Evolutionary conservation across 1,140 invertebrate species (phyloP).

Genomic region (Rhizoglyphus robini): DNA sequence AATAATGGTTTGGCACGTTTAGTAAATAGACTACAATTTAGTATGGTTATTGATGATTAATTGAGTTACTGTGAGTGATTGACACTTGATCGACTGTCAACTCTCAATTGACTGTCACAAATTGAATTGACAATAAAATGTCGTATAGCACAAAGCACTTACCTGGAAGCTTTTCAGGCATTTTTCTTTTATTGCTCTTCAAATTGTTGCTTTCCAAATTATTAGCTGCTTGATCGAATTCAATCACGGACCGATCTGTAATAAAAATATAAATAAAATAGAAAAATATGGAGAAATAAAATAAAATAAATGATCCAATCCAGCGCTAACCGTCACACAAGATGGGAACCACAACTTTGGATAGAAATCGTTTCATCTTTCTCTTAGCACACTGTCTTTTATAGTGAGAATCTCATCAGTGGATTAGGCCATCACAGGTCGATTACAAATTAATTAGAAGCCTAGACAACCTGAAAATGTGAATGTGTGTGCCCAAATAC

Average conservation of each 20-base stretch:
- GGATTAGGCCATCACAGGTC: neutral
- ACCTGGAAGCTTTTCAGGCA: neutral
- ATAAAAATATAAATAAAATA: too few species aligned
- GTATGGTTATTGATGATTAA: too few species aligned
- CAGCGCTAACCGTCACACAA: neutral
- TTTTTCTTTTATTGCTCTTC: neutral
- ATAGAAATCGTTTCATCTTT: neutral
- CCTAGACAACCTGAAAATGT: neutral
- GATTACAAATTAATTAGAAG: neutral
- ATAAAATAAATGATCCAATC: neutral
- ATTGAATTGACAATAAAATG: too few species aligned
- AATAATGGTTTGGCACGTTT: too few species aligned
- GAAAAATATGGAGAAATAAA: too few species aligned
- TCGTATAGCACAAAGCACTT: too few species aligned
- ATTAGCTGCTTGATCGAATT: neutral
- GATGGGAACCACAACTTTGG: neutral
- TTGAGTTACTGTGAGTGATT: too few species aligned
- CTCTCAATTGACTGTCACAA: too few species aligned
- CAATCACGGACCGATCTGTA: neutral
- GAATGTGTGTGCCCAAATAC: neutral
- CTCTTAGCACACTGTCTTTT: neutral
- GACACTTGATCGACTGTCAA: too few species aligned
- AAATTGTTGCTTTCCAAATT: neutral
- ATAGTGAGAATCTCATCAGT: neutral
- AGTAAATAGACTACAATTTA: too few species aligned